phyloP scores from a whole-genome alignment of 2,888 invertebrate genomes.

The Spilosoma lubricipeda region DNA sequence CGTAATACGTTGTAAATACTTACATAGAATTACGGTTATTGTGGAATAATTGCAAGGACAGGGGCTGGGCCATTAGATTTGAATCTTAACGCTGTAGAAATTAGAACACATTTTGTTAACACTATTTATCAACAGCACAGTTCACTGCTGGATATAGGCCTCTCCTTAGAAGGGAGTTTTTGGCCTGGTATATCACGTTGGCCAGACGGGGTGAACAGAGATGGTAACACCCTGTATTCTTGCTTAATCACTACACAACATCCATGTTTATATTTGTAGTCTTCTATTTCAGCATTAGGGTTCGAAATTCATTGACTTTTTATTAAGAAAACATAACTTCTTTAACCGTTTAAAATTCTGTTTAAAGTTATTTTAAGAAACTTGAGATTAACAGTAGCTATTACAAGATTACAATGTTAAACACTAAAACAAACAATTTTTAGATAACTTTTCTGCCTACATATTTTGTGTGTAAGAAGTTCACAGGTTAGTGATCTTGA shows the following conservation, averaged over 20 bases:
- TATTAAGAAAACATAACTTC: not conserved
- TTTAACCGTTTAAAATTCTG: not conserved
- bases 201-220: no score
- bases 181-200: no score
- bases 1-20: slow-evolving; percentile 22
- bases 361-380: slow-evolving; percentile 26
- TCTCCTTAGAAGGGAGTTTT: no score
- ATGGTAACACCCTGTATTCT: no score
- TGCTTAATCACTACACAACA: no score
- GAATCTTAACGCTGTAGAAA: not conserved
- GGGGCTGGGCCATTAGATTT: slow-evolving; percentile 3
- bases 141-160: no score
- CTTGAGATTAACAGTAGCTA: slow-evolving; percentile 12
- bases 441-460: not conserved
- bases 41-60: not conserved
- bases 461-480: not conserved
- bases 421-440: not conserved
- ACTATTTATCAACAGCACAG: not conserved
- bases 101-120: not conserved
- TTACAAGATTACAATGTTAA: slow-evolving; percentile 2
- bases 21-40: slow-evolving; percentile 12
- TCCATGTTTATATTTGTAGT: not conserved
- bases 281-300: not conserved
- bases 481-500: not conserved
- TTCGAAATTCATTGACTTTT: not conserved